These are phyloP conservation scores for Drosophila elegans DNA, from an alignment of 1,140 invertebrate species.

Conservation along the genomic window DNA sequence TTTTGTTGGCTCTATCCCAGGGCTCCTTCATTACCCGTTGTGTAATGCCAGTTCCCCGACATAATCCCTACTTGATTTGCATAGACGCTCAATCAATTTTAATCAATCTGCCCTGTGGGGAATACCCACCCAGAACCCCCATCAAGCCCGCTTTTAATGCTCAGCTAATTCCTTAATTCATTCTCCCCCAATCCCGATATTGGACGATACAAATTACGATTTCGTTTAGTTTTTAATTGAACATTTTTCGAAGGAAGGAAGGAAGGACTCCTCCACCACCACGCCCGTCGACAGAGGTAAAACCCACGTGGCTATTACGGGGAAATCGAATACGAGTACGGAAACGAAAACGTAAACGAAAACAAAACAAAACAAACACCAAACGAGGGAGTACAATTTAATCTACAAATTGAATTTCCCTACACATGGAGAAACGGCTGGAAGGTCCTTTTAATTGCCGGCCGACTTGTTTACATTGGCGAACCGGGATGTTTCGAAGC, in stretches of 20 bases:
- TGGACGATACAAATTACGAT: slow-evolving; percentile 19
- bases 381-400: slow-evolving; percentile 44
- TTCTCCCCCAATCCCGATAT: background rate
- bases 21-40: slow-evolving; percentile 15
- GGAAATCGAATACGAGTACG: background rate
- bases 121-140: background rate
- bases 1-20: slow-evolving; percentile 11
- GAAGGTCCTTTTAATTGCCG: slow-evolving; percentile 70
- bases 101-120: slow-evolving; percentile 37
- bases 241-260: slow-evolving; percentile 14
- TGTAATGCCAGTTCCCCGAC: slow-evolving; percentile 13
- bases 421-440: slow-evolving; percentile 27
- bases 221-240: slow-evolving; percentile 48
- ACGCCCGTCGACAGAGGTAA: slow-evolving; percentile 7
- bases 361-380: slow-evolving; percentile 2
- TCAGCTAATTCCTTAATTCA: slow-evolving; percentile 37
- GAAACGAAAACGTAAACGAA: background rate
- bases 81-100: slow-evolving; percentile 42
- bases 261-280: background rate
- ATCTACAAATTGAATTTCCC: slow-evolving; percentile 75
- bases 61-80: slow-evolving; percentile 39
- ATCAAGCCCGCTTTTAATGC: background rate
- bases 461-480: slow-evolving; percentile 68
- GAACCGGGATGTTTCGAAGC: slow-evolving; percentile 21
- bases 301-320: slow-evolving; percentile 31